Base-by-base conservation (phyloP, 2,797 vertebrate genomes). In the Alcedo quadribrachys region DNA sequence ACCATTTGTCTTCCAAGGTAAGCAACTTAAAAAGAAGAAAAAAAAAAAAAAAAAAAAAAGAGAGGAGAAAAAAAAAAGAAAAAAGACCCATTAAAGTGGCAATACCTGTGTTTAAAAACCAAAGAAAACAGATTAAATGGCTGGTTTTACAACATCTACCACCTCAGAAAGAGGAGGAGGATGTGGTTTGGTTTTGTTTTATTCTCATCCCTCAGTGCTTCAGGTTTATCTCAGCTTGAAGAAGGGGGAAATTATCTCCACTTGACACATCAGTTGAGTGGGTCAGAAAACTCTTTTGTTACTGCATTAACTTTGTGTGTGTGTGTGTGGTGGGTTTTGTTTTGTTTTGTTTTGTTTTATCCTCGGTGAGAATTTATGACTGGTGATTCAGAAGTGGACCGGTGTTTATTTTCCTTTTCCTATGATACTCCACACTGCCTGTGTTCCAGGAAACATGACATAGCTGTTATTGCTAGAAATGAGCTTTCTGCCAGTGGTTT, bases 401-500 rank as follows among this genome's bases (percentile, higher is more conserved):
- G 45, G 85, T 81, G 91, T 95, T 96, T 95, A 17, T 96, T 96
- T 95, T 93, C 87, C 93, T 92, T 96, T 92, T 40, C 93, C 89
- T 82, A 68, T 15, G 89, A 37, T 78, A 61, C 93, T 95, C 87
- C 81, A 67, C 46, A 12, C 51, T 54, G 94, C 92, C 74, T 51
- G 12, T 22, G 87, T 92, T 95, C 94, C 95, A 96, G 95, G 95
- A 89, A 94, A 68, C 74, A 83, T 91, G 87, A 92, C 91, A 27
- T 78, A 91, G 94, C 95, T 94, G 94, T 94, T 93, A 68, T 43
- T 94, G 95, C 94, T 43, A 22, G 76, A 75, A 92, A 89, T 5
- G 54, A 83, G 69, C 85, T 85, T 85, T 70, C 82, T 77, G 94
- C 94, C 82, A 30, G 69, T 25, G 85, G 16, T 89, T 83, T 66